phyloP scores from a whole-genome alignment of 1,140 invertebrate genomes.

The Campoletis sonorensis region DNA sequence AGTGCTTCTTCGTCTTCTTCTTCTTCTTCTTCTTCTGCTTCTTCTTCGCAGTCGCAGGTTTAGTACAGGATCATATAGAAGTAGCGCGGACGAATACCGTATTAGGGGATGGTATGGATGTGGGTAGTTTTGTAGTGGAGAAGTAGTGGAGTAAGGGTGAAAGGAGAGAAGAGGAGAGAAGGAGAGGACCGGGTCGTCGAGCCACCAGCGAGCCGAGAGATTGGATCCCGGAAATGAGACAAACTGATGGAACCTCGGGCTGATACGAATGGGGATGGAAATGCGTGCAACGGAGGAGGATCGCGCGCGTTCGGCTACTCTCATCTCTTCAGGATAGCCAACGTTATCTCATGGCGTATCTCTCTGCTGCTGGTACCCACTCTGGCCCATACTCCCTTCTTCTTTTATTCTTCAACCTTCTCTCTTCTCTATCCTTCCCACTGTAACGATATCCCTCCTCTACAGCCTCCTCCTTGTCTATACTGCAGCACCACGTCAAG shows the following conservation, averaged over 20 bases:
- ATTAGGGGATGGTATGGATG: conserved; percentile 21
- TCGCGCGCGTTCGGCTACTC: conserved; percentile 48
- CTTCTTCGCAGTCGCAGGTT: background rate
- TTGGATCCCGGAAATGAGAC: conserved; percentile 75
- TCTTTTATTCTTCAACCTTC: conserved; percentile 33
- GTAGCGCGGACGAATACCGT: conserved; percentile 31
- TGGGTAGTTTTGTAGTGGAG: background rate
- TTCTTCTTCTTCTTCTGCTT: background rate
- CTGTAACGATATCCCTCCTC: conserved; percentile 31
- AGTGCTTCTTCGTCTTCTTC: background rate
- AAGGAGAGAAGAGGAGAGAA: conserved; percentile 18
- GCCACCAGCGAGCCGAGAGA: conserved; percentile 66
- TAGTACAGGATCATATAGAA: conserved; percentile 17
- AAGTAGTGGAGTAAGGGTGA: background rate
- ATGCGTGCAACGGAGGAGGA: conserved; percentile 45
- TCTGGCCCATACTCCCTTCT: conserved; percentile 34
- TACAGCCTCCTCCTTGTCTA: conserved; percentile 44
- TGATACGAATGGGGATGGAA: conserved; percentile 44
- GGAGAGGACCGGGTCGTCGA: conserved; percentile 55
- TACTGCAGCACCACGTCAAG: conserved; percentile 47
- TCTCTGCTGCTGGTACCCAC: conserved; percentile 49
- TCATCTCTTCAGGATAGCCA: conserved; percentile 62
- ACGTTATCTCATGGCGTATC: conserved; percentile 69
- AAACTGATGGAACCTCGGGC: conserved; percentile 69
- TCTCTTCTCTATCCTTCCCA: conserved; percentile 44